A percentile compares a stretch with the other conserved stretches of the same genome.
Conservation (phyloP, 2,888 invertebrate genomes). For the Cremastobaeus sp. region DNA sequence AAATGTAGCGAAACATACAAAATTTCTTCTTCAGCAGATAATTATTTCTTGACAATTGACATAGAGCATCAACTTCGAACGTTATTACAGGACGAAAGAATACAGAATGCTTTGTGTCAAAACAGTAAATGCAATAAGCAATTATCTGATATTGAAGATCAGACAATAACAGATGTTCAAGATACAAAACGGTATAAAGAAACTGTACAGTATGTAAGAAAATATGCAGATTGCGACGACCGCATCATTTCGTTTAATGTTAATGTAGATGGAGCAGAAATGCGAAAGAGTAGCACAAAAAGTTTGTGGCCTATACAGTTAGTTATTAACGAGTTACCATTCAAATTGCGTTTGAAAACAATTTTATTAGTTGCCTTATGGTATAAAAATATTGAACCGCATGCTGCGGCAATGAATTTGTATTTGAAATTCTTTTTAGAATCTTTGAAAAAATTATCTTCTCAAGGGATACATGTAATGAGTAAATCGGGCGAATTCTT, state of each 20-base stretch:
- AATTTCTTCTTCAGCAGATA: constrained; percentile 20
- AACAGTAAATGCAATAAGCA: background rate
- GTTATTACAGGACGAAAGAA: constrained; percentile 13
- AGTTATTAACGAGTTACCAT: constrained; percentile 25
- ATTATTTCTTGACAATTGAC: constrained; percentile 26
- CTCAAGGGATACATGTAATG: constrained; percentile 14
- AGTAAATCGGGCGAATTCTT: background rate
- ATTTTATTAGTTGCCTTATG: constrained; percentile 33
- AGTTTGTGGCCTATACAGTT: constrained; percentile 28
- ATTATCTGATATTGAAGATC: constrained; percentile 3
- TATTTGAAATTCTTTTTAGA: constrained; percentile 26
- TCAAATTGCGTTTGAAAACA: constrained; percentile 6
- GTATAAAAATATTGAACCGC: constrained; percentile 21
- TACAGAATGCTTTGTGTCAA: constrained; percentile 5
- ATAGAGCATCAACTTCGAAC: constrained; percentile 17
- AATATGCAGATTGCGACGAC: background rate
- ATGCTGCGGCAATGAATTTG: constrained; percentile 30
- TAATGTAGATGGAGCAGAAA: constrained; percentile 31
- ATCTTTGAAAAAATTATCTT: constrained; percentile 11
- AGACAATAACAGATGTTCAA: constrained; percentile 20
- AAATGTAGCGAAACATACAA: constrained; percentile 17
- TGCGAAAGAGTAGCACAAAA: constrained; percentile 18
- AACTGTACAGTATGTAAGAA: background rate
- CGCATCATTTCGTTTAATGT: constrained; percentile 22
- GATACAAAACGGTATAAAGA: constrained; percentile 27